These are phyloP conservation scores for Copsychus sechellarum DNA, from an alignment of 2,113 vertebrate species.

Conservation along the genomic window DNA sequence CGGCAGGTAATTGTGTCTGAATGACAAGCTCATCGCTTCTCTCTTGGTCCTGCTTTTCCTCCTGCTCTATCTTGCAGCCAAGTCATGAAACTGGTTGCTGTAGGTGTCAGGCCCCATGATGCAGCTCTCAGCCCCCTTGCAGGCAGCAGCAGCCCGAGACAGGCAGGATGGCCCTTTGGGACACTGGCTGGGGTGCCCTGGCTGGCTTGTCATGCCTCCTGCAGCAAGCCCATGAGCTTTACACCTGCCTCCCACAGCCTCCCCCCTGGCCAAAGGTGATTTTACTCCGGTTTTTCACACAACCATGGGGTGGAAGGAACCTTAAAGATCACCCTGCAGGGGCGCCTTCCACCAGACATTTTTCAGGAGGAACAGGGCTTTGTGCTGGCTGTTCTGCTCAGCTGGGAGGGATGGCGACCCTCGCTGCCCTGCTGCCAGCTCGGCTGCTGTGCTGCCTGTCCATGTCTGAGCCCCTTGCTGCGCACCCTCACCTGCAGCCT, in stretches of 20 bases:
- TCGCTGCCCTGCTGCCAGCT: not conserved
- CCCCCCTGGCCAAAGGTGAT: accelerated
- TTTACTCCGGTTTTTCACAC: not conserved
- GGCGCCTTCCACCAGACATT: not conserved
- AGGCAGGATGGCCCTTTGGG: not conserved
- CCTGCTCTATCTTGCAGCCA: not conserved
- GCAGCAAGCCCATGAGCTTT: not conserved
- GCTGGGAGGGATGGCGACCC: not conserved
- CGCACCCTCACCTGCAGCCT: not conserved
- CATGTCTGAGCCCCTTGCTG: accelerated
- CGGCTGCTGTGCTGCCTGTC: not conserved
- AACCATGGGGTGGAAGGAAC: not conserved
- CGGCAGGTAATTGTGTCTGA: not conserved
- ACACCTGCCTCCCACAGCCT: not conserved
- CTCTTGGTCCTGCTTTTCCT: not conserved
- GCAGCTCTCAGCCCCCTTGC: not conserved
- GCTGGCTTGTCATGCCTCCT: accelerated
- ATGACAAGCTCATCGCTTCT: not conserved
- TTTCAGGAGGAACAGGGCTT: not conserved
- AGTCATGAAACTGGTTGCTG: not conserved
- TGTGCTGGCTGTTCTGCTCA: not conserved
- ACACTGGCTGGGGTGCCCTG: accelerated
- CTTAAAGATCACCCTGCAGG: not conserved
- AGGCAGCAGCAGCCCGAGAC: not conserved
- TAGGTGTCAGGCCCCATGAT: not conserved